These are phyloP conservation scores for Drosophila cognata DNA, from an alignment of 2,888 invertebrate genomes.

Conservation along the genomic window DNA sequence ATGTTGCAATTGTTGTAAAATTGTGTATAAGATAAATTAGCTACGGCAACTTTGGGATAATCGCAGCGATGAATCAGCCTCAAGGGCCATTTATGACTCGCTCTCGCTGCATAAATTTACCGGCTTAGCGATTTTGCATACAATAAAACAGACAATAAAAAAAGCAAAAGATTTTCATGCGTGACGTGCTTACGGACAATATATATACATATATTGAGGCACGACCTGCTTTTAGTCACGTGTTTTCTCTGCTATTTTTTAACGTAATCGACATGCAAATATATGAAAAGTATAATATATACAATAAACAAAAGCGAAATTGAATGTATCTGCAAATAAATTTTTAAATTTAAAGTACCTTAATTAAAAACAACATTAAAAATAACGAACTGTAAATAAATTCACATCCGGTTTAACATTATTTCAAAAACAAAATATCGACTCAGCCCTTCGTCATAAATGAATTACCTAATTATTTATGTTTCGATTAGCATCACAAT, in stretches of 20 bases:
- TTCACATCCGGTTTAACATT: background rate
- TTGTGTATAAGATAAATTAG: slow-evolving; percentile 23
- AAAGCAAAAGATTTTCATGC: slow-evolving; percentile 21
- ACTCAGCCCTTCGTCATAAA: too few species aligned
- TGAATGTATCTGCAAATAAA: background rate
- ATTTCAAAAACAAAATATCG: background rate
- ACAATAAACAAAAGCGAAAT: background rate
- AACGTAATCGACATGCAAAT: background rate
- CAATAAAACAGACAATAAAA: slow-evolving; percentile 10
- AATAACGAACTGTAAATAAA: background rate
- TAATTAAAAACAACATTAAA: background rate
- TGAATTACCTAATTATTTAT: background rate
- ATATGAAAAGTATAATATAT: background rate
- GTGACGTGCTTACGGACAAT: slow-evolving; percentile 16
- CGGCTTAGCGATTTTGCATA: slow-evolving; percentile 30
- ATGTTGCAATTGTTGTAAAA: slow-evolving; percentile 63
- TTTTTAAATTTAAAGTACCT: background rate
- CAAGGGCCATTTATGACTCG: slow-evolving; percentile 3
- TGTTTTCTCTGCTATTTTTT: background rate
- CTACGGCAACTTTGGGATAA: slow-evolving; percentile 9
- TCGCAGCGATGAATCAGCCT: slow-evolving; percentile 34
- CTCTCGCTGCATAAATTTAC: slow-evolving; percentile 13
- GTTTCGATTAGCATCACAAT: background rate
- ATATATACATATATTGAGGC: background rate
- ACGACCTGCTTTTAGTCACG: background rate